These are phyloP conservation scores for Salvelinus alpinus DNA, from an alignment of 2,113 vertebrate genomes.

Conservation along the genomic window DNA sequence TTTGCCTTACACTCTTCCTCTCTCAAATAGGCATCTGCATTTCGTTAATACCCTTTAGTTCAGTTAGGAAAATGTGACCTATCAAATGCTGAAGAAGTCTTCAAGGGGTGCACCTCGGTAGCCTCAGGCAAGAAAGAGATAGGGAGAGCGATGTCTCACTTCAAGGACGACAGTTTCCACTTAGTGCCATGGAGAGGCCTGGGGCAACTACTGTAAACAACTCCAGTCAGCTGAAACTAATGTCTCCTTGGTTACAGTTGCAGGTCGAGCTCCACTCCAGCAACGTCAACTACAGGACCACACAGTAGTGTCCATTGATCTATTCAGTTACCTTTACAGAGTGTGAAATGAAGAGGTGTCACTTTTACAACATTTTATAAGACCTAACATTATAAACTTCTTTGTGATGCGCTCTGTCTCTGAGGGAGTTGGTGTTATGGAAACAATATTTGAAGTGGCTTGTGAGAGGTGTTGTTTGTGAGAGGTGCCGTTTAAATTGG, in stretches of 20 bases:
- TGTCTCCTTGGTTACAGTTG: slow-evolving; percentile 26
- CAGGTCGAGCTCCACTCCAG: slow-evolving; percentile 3
- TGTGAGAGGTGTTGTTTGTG: not conserved
- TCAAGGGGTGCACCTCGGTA: too few species aligned
- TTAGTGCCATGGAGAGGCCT: slow-evolving; percentile 14
- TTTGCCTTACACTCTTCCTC: too few species aligned
- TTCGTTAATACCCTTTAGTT: too few species aligned
- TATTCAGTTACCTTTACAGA: not conserved
- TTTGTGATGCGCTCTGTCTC: not conserved
- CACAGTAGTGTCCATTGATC: slow-evolving; percentile 1
- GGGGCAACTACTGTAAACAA: slow-evolving; percentile 32
- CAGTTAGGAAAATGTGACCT: too few species aligned
- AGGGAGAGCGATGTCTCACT: not conserved
- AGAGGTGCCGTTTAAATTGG: slow-evolving; percentile 3
- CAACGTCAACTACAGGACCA: slow-evolving; percentile 5
- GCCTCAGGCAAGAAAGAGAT: too few species aligned
- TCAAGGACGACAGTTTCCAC: not conserved
- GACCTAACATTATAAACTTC: not conserved
- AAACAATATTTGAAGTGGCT: not conserved
- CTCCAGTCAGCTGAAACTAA: slow-evolving; percentile 41
- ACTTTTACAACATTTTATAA: not conserved
- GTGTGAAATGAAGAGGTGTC: not conserved
- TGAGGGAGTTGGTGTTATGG: not conserved
- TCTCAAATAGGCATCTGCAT: too few species aligned
- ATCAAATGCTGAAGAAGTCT: too few species aligned